Evolutionary conservation across 2,113 vertebrate species (phyloP).

Genomic region (Phocoena phocoena): DNA sequence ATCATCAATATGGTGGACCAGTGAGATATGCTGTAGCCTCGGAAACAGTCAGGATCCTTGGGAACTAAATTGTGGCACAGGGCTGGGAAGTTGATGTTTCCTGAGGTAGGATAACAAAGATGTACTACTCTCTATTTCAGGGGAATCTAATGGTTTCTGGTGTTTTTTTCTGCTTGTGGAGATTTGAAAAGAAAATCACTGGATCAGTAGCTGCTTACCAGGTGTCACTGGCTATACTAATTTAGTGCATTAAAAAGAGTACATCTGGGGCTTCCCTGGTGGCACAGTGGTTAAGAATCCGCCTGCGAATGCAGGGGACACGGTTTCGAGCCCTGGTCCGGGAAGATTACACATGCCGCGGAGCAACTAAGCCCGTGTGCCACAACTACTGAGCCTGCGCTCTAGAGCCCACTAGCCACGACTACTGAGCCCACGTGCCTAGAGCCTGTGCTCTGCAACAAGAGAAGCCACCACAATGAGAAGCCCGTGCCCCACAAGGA

Average conservation of each 20-base stretch:
- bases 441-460: too few relatives aligned
- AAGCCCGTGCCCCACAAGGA: too few relatives aligned
- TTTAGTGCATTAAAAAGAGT: constrained; percentile 11
- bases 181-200: not conserved
- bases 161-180: not conserved
- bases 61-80: not conserved
- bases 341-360: rapidly evolving
- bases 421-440: too few relatives aligned
- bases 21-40: not conserved
- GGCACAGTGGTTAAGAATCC: too few relatives aligned
- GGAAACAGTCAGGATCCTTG: not conserved
- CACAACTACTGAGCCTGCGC: too few relatives aligned
- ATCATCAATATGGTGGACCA: not conserved
- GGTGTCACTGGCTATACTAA: not conserved
- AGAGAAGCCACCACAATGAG: too few relatives aligned
- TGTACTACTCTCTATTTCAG: not conserved
- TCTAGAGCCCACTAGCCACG: too few relatives aligned
- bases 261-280: not conserved
- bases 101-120: not conserved
- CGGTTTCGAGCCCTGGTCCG: too few relatives aligned
- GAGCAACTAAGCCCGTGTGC: too few relatives aligned
- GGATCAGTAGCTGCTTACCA: not conserved
- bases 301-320: too few relatives aligned
- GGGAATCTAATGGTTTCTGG: not conserved
- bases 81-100: not conserved